Base-by-base conservation (phyloP, 2,113 vertebrate species). In the Mohoua ochrocephala region DNA sequence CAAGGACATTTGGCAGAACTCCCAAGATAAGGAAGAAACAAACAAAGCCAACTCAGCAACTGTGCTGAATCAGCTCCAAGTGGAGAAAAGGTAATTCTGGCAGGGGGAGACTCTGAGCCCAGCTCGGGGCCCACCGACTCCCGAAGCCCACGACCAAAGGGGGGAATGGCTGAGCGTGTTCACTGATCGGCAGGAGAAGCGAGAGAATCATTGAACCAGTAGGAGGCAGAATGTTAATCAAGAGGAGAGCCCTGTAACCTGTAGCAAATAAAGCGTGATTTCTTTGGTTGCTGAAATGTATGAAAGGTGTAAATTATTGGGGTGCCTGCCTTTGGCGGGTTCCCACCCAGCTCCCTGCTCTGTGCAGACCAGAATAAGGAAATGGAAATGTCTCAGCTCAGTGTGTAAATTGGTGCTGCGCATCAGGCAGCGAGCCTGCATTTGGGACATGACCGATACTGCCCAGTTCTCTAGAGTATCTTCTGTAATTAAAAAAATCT, bases 41-140 rank as follows among this genome's bases (percentile, higher is more conserved):
- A 69, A 54, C 21, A 77, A 37, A 70, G 15, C 35, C 18, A 37
- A 8, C 42, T 90, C 56, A 63, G 56, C 56, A 83, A 70, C 31
- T 70, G 22, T 24, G 15, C 28, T 77, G 64, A 37, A 56, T 56
- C 64, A 24, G 49, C 42, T 56, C 31, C 54, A 50, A 49, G 49
- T 77, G 57, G 56, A 61, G 31, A 70, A 84, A 10, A 63, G 49
- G 31, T 49, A 24, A 24, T 90, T 77, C 15, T 42, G 56, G 18
- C 31, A 63, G 79, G 42, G 17, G 22, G 15, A 63, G 18, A 12
- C 42, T 54, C 47, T 11, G 10, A 10, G 30, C 31, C 2, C 10
- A 31, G 0, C 15, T 49, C 0, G 0, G 56, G 31, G 3, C 26
- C 10, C 18, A 4, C 18, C 4, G 31, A 8, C 26, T 61, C n/a